Evolutionary conservation across 1,140 invertebrate genomes (phyloP), one percentile per base, ranked within the genome.

Genomic region (Latrodectus geometricus): DNA sequence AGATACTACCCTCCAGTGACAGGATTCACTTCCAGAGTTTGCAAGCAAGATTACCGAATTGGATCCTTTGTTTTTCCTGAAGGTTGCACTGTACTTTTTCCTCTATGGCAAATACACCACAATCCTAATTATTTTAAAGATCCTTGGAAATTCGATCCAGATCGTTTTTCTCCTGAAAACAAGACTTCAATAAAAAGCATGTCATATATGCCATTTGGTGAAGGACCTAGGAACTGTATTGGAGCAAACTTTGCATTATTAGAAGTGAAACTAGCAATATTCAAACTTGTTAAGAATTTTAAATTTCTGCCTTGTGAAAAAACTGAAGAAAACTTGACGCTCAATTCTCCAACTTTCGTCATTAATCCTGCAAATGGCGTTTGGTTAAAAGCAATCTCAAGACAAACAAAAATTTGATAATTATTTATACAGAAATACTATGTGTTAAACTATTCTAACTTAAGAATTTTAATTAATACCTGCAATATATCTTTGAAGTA

Each of bases 181-280:
- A 89, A 90, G 68, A 70, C 78, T 9, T 87, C 86, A 11, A 65
- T 89, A n/a, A 74, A 91, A 20, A 90, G 90, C 9, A 90, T 90
- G 61, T 87, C 90, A 0, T 93, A 90, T 87, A 66, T 92, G 2
- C 92, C 93, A 8, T 94, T 93, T 89, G 93, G 93, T 20, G 88
- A 89, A n/a, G 93, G 93, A 14, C 93, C 92, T 8, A 88, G 93
- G 49, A 91, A 91, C 88, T 94, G 93, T 87, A 90, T 93, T 35
- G 94, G 94, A 69, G 92, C 92, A 90, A 91, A 94, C 61, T 94
- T 96, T 77, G 95, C 94, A 4, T 81, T 94, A 8, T 88, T 95
- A 77, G 93, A 95, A 89, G 92, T 93, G 0, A 95, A 95, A 91
- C 88, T 95, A 69, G 94, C 94, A 8, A 54, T 93, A 14, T 90